These are phyloP conservation scores for Phyllostomus hastatus DNA, from an alignment of 2,113 vertebrate genomes.

Conservation along the genomic window DNA sequence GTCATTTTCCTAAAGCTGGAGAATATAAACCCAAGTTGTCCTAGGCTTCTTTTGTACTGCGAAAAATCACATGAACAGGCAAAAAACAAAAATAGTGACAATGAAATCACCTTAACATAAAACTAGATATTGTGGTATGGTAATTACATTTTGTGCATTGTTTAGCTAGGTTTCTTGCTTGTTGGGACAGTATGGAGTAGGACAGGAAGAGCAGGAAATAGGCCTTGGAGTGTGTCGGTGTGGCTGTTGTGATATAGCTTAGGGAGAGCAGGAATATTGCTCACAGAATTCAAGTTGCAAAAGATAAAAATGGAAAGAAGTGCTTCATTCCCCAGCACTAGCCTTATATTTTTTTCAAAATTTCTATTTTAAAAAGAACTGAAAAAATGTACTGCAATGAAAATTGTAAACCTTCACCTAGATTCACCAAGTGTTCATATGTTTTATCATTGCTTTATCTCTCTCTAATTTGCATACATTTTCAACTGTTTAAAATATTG, in stretches of 20 bases:
- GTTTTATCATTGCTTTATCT: background rate
- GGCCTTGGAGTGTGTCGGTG: background rate
- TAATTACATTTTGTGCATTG: background rate
- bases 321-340: too few relatives aligned
- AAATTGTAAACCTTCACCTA: background rate
- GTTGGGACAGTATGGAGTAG: background rate
- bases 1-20: background rate
- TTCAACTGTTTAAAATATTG: background rate
- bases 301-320: background rate
- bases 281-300: background rate
- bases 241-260: background rate
- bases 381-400: background rate
- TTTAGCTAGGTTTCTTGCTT: background rate
- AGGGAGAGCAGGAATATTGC: background rate
- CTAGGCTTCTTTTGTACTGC: background rate
- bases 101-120: background rate
- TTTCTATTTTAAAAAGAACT: background rate
- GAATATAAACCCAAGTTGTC: background rate
- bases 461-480: background rate
- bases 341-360: background rate
- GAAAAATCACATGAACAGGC: background rate
- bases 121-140: background rate
- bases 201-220: background rate
- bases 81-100: background rate
- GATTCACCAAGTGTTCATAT: background rate